Base-by-base conservation (phyloP, 2,113 vertebrate species). In the Arenaria interpres region DNA sequence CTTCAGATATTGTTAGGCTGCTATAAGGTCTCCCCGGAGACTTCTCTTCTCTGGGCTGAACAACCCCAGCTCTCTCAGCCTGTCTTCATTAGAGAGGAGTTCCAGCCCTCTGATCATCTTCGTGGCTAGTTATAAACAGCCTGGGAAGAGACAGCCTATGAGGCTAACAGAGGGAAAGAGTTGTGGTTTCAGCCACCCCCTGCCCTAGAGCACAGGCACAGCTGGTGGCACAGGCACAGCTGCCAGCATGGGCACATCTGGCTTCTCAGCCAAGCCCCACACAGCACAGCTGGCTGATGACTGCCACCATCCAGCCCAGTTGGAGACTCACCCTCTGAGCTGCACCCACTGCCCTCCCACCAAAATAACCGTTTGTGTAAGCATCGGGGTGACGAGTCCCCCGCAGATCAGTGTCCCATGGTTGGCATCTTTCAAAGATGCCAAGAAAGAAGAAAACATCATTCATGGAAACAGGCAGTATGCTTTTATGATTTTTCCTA, bases 251-350 rank as follows among this genome's bases (percentile, higher is more conserved):
- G n/a, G 24, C 88, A 93, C 85, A 96, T 24, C 73, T 93, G 94
- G 46, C 66, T 23, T 46, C 51, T 56, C 73, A 74, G 51, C 43
- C 56, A 78, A 78, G 46, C 33, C 81, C 77, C 60, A 27, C 2
- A 2, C 57, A 60, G 71, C 63, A 86, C 89, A 92, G 46, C 50
- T 39, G 76, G 68, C 73, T 67, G 64, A 41, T 3, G 2, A 43
- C 37, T 48, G 76, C 43, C 1, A 1, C 28, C 2, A 0, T 51
- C 33, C 59, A 71, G 57, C 10, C 64, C 62, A 87, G 63, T 1
- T 9, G 32, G 64, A 78, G 25, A 15, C 60, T 43, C 54, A 30
- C 0, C 1, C 18, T 37, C 45, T 9, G 11, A 37, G 56, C 77
- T 84, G 72, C 64, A 59, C 18, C 16, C 56, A 8, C 35, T 74